These are phyloP conservation scores for Anguilla rostrata DNA, from an alignment of 2,113 vertebrate genomes.

Conservation along the genomic window DNA sequence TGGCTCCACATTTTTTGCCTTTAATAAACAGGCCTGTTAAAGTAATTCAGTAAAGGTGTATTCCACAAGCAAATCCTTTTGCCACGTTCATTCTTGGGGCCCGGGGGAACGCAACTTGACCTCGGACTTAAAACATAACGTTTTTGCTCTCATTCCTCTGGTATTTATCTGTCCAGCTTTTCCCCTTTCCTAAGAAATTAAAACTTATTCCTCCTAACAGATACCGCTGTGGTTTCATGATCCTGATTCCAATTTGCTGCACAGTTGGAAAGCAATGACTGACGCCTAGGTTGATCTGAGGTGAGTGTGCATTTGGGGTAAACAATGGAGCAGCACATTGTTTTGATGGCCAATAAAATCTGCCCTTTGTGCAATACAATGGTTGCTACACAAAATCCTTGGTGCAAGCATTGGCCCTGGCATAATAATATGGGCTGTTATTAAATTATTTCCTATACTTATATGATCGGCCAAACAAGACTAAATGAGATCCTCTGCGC, in stretches of 20 bases:
- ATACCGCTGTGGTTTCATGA: conserved; percentile 15
- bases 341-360: not conserved
- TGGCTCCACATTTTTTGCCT: conserved; percentile 6
- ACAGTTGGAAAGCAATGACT: conserved; percentile 39
- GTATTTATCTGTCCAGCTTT: conserved; percentile 42
- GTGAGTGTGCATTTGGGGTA: conserved; percentile 43
- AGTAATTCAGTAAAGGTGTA: conserved; percentile 21
- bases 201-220: conserved; percentile 34
- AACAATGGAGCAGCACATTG: conserved; percentile 25
- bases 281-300: conserved; percentile 41
- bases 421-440: not conserved
- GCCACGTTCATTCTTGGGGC: conserved; percentile 8
- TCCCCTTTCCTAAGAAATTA: conserved; percentile 44
- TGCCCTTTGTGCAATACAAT: not conserved
- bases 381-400: not conserved
- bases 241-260: conserved; percentile 33
- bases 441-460: conserved; percentile 49
- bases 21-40: conserved; percentile 36
- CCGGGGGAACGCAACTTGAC: conserved; percentile 26
- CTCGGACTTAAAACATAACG: conserved; percentile 37
- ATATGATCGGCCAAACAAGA: conserved; percentile 8
- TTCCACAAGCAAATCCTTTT: conserved; percentile 16
- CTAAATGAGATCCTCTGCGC: no score
- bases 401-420: not conserved
- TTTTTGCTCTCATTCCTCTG: conserved; percentile 43